Evolutionary conservation across 2,113 vertebrate genomes (phyloP), one percentile per base, ranked within the genome.

Genomic region (Mesocricetus auratus): DNA sequence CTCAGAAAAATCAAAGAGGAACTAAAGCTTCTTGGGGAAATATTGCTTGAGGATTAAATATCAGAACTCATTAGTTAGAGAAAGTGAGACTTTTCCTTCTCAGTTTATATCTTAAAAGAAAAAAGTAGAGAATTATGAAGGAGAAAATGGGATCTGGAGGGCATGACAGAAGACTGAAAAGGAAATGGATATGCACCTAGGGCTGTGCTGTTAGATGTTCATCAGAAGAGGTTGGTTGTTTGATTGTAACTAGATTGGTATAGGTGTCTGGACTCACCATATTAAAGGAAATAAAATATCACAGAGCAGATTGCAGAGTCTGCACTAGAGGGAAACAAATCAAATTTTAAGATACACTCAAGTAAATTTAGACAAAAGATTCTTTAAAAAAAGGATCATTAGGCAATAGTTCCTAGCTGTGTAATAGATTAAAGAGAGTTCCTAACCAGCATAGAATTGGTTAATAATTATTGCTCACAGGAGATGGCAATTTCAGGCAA

Each of bases 1-100:
- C 82, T 95, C 36, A 89, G 26, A 96, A 96, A 82, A 94, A 93
- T 93, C 82, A 83, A 83, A 86, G 64, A 50, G 24, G 7, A 66
- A 5, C 39, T 82, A 66, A 95, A 94, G 1, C 39, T 94, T 89
- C 69, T 86, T 50, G 47, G 26, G 9, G 24, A 50, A 88, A 75
- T 73, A 79, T 29, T 64, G 42, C 10, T 69, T 78, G 8, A 73
- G 47, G 58, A 50, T 89, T 94, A 93, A 96, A 78, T 83, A 91
- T 53, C 21, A 83, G 78, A 95, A 94, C 39, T 73, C 66, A 89
- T 94, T 93, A 90, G 39, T 31, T 71, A 89, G 5, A 94, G 13
- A 92, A 92, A 86, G n/a, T 50, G 31, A 85, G 50, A 50, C n/a
- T 58, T 83, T 95, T 93, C 47, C 74, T 94, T 50, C 42, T 91